Evolutionary conservation across 2,888 invertebrate genomes (phyloP).

Genomic region (Diabrotica balteata): DNA sequence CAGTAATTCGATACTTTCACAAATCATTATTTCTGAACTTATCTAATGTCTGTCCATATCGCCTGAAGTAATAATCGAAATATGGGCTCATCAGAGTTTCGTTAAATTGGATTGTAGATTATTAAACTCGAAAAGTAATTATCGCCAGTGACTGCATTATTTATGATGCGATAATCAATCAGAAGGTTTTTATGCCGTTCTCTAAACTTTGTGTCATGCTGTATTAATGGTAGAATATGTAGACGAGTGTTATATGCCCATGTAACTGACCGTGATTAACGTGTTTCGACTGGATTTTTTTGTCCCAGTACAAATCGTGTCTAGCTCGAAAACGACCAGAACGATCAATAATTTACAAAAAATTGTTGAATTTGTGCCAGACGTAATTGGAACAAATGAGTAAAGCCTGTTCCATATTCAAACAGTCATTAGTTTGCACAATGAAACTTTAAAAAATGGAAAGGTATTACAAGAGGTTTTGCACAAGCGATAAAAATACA

Average conservation of each 20-base stretch:
- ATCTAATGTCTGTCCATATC: no score
- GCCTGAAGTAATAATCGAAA: no score
- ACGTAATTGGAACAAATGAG: no score
- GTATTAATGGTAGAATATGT: conserved; percentile 25
- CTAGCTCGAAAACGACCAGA: conserved; percentile 14
- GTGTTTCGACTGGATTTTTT: conserved; percentile 21
- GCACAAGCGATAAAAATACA: no score
- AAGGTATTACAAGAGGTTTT: no score
- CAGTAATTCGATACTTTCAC: no score
- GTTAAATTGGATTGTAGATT: conserved; percentile 16
- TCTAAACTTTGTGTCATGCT: conserved; percentile 25
- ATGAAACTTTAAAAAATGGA: no score
- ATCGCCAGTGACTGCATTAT: conserved; percentile 22
- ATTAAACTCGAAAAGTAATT: conserved; percentile 25
- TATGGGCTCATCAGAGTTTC: no score
- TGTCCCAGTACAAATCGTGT: conserved; percentile 22
- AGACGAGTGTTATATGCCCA: conserved; percentile 23
- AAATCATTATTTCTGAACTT: no score
- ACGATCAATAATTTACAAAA: conserved; percentile 20
- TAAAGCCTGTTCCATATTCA: no score
- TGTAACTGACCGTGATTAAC: conserved; percentile 28
- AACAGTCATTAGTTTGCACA: no score
- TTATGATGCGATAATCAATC: conserved; percentile 26
- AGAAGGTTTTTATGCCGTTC: conserved; percentile 21
- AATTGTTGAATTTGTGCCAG: neutral